These are phyloP conservation scores for Megaleporinus macrocephalus DNA, from an alignment of 2,113 vertebrate species.

Conservation along the genomic window DNA sequence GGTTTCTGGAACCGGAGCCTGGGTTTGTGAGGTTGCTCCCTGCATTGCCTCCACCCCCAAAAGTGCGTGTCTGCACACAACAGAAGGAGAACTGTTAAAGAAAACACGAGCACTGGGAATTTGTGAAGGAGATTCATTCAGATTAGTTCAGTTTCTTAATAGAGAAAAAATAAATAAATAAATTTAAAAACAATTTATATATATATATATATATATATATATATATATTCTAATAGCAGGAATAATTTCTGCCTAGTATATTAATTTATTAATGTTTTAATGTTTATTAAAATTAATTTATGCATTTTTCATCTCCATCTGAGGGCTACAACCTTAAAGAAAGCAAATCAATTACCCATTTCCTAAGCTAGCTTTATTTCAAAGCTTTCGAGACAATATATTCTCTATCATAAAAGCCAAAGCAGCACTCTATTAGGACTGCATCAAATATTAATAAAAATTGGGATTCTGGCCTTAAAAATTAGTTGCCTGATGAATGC, in stretches of 20 bases:
- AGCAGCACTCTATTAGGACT: background rate
- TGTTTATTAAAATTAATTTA: too few species aligned
- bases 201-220: too few species aligned
- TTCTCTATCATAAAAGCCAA: background rate
- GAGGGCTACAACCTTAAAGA: background rate
- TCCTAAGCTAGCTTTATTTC: background rate
- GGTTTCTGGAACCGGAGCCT: constrained; percentile 78
- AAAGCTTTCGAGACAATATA: background rate
- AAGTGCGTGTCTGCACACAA: constrained; percentile 85
- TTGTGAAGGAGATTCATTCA: background rate
- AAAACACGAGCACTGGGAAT: background rate
- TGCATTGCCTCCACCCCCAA: constrained; percentile 91
- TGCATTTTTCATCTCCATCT: constrained; percentile 16
- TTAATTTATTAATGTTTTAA: too few species aligned
- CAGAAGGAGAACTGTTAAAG: constrained; percentile 6
- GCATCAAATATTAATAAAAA: constrained; percentile 22
- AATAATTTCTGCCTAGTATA: constrained; percentile 16
- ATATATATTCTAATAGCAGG: background rate
- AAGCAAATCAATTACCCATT: background rate
- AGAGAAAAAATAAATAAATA: too few species aligned
- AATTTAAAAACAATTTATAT: too few species aligned
- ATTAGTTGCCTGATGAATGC: constrained; percentile 10
- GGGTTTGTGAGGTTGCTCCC: constrained; percentile 87
- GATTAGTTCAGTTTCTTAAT: too few species aligned
- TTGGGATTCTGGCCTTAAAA: background rate